Evolutionary conservation across 2,797 vertebrate species (phyloP).

Genomic region (Aselliscus stoliczkanus): DNA sequence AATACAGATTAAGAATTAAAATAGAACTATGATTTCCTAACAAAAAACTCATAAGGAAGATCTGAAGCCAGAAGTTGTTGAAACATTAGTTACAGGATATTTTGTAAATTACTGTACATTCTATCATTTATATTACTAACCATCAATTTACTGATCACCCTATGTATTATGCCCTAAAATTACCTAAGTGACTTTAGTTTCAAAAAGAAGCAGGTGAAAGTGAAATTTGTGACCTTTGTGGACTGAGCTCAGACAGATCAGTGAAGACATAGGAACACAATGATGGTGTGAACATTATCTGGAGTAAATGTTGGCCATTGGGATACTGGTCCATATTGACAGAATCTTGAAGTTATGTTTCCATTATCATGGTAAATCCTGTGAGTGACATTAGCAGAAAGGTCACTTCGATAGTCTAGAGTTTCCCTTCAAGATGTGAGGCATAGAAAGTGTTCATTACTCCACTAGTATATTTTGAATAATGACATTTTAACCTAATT

Average conservation of each 20-base stretch:
- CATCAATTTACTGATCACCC: background rate
- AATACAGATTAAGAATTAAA: background rate
- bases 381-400: background rate
- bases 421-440: background rate
- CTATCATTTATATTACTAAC: background rate
- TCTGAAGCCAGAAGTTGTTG: background rate
- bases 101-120: background rate
- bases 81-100: background rate
- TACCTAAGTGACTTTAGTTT: background rate
- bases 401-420: background rate
- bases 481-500: background rate
- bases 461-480: background rate
- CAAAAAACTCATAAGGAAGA: background rate
- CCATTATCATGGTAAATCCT: background rate
- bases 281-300: background rate
- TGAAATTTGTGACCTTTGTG: background rate
- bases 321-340: background rate
- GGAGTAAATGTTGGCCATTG: background rate
- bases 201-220: background rate
- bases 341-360: background rate
- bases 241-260: background rate
- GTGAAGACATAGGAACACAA: background rate
- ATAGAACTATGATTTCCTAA: background rate
- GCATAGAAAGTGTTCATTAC: background rate
- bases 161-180: background rate